Percentiles rank a stretch among this genome's conserved stretches.
These are phyloP conservation scores for Drosophila oshimai DNA, from an alignment of 1,140 invertebrate genomes.

Conservation along the genomic window DNA sequence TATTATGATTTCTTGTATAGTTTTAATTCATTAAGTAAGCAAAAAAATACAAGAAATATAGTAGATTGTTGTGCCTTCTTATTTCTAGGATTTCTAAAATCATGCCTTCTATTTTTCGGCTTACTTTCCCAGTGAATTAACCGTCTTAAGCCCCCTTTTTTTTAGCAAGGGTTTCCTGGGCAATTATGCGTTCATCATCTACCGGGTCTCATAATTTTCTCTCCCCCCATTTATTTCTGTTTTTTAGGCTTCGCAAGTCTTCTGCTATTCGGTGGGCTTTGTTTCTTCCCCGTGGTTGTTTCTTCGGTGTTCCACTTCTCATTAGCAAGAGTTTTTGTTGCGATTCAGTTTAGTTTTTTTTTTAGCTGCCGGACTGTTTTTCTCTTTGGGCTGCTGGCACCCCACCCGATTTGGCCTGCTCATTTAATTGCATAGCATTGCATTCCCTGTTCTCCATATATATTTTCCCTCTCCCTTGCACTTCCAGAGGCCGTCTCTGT, in stretches of 20 bases:
- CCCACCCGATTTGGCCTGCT: slow-evolving; percentile 44
- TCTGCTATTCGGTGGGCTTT: slow-evolving; percentile 25
- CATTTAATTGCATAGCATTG: slow-evolving; percentile 67
- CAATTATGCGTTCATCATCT: slow-evolving; percentile 52
- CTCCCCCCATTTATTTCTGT: background rate
- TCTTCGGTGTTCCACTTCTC: slow-evolving; percentile 59
- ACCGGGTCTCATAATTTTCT: slow-evolving; percentile 50
- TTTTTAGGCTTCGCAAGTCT: slow-evolving; percentile 41
- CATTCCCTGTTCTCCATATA: slow-evolving; percentile 38
- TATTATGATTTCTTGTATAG: too few species aligned
- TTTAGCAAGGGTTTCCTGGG: background rate
- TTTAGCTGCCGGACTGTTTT: slow-evolving; percentile 23
- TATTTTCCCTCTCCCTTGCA: background rate
- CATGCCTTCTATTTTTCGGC: background rate
- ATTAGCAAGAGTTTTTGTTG: slow-evolving; percentile 48
- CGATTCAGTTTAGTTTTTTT: slow-evolving; percentile 19
- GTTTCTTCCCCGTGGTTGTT: slow-evolving; percentile 12
- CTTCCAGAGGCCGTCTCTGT: background rate
- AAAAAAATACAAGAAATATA: too few species aligned
- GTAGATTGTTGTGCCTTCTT: too few species aligned
- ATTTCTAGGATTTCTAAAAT: background rate
- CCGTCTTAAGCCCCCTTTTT: background rate
- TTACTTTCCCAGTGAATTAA: slow-evolving; percentile 11
- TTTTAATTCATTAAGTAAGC: too few species aligned
- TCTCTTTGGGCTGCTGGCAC: slow-evolving; percentile 4